Conservation (phyloP, 2,113 vertebrate species). For the Bujurquina vittata region DNA sequence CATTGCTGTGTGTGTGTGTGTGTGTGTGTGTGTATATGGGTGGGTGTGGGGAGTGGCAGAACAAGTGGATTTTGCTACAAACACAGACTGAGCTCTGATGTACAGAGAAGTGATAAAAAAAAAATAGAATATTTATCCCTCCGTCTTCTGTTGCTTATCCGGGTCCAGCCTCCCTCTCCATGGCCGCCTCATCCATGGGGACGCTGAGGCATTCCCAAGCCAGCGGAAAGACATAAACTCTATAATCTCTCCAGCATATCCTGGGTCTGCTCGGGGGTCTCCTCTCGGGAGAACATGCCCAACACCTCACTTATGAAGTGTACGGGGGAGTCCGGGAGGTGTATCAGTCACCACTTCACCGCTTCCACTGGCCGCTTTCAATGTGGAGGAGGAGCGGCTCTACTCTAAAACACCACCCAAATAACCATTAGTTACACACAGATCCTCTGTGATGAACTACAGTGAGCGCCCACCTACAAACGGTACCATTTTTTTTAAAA, state of each 20-base stretch:
- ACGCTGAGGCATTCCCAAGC: no score
- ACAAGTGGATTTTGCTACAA: slow-evolving; percentile 3
- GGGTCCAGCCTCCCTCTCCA: no score
- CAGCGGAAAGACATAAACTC: no score
- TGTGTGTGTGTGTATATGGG: slow-evolving; percentile 15
- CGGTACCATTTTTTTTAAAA: background rate
- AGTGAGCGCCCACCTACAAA: background rate
- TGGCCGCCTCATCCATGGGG: no score
- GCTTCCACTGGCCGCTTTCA: background rate
- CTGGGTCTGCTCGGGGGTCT: background rate
- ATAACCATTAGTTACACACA: background rate
- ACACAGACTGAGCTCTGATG: background rate
- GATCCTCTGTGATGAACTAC: background rate
- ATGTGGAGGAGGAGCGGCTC: background rate
- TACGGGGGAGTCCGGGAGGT: background rate
- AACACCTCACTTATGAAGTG: background rate
- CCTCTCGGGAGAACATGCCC: background rate
- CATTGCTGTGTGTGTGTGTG: slow-evolving; percentile 27
- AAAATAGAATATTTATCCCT: background rate
- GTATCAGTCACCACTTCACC: background rate
- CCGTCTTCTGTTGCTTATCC: background rate
- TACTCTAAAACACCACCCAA: background rate
- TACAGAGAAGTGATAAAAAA: background rate
- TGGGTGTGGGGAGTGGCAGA: slow-evolving; percentile 12
- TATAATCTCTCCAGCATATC: no score